phyloP scores from a whole-genome alignment of 2,888 invertebrate genomes.

The Mythimna impura region DNA sequence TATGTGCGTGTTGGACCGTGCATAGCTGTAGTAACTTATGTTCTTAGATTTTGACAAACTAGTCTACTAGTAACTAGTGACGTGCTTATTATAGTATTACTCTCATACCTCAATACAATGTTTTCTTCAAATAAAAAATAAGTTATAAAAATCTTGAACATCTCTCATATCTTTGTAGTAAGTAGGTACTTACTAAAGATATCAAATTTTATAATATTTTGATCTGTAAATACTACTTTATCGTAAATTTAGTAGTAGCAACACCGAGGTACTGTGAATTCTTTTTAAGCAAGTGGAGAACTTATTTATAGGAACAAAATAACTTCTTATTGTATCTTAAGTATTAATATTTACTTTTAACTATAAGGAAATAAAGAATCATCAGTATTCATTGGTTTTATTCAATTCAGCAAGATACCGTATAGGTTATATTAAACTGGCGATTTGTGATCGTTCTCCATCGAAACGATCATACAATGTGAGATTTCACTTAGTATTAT shows the following conservation, averaged over 20 bases:
- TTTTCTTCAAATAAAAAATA: slow-evolving; percentile 49
- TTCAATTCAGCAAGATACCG: slow-evolving; percentile 15
- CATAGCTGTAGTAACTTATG: slow-evolving; percentile 57
- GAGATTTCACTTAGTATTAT: neutral
- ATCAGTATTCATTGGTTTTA: slow-evolving; percentile 56
- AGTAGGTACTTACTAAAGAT: slow-evolving; percentile 40
- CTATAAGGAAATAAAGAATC: slow-evolving; percentile 71
- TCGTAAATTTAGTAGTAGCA: slow-evolving; percentile 64
- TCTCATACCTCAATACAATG: slow-evolving; percentile 65
- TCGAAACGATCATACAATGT: neutral
- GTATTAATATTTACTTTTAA: slow-evolving; percentile 69
- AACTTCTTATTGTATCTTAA: slow-evolving; percentile 67
- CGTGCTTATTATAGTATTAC: slow-evolving; percentile 62
- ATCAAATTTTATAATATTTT: slow-evolving; percentile 59
- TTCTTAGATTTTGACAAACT: slow-evolving; percentile 58
- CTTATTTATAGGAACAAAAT: slow-evolving; percentile 68
- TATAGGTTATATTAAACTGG: neutral
- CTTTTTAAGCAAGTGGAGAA: slow-evolving; percentile 57
- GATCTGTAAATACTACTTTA: slow-evolving; percentile 69
- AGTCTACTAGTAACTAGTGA: slow-evolving; percentile 64
- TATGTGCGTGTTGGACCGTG: slow-evolving; percentile 28
- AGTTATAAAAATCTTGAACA: slow-evolving; percentile 35
- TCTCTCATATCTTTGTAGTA: slow-evolving; percentile 43
- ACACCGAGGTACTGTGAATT: slow-evolving; percentile 63
- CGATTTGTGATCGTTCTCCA: too few species aligned